Evolutionary conservation across 2,888 invertebrate genomes (phyloP), one percentile per base, ranked within the genome.

Genomic region (Acrocyrtus sp.): DNA sequence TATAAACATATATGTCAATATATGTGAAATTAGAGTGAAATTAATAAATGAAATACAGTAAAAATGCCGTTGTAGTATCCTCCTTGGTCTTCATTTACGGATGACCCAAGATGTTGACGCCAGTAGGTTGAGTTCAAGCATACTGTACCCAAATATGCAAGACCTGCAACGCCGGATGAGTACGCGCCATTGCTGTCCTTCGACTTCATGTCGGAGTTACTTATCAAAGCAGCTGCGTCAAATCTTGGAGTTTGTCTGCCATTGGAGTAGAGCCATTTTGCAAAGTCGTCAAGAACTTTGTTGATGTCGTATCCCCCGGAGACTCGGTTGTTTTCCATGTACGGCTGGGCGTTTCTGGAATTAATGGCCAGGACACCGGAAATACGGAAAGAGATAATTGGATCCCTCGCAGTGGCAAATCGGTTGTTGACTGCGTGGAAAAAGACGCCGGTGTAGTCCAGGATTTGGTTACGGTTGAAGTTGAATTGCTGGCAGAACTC

Each of bases 401-500:
- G 76, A 26, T 76, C 75, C 1, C 41, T 39, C 1, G 79, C 45
- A 2, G 78, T 76, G 27, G 69, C 77, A 29, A 63, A 80, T 2
- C 78, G 73, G 47, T 74, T 73, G 48, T 79, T 78, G 4, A 80
- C 67, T 6, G 74, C 74, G 26, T 78, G 73, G 61, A 76, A 79
- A 50, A 77, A 78, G 19, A 78, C 67, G 10, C 60, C 74, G 6
- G 78, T 41, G 45, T 79, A 78, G 21, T 76, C 69, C 17, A 69
- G 26, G 8, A 79, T 68, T 15, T 62, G 29, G 22, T 50, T 58
- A 1, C 60, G 53, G 12, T 74, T 58, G 10, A 47, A 27, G n/a
- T 43, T 27, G 27, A 78, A 66, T 1, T 22, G 24, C 17, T 48
- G 39, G 10, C 65, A 53, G 19, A 72, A 67, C 21, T 63, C 68